A percentile compares a stretch with the other conserved stretches of the same genome.
phyloP scores from a whole-genome alignment of 1,140 invertebrate species.

The Drepana arcuata region DNA sequence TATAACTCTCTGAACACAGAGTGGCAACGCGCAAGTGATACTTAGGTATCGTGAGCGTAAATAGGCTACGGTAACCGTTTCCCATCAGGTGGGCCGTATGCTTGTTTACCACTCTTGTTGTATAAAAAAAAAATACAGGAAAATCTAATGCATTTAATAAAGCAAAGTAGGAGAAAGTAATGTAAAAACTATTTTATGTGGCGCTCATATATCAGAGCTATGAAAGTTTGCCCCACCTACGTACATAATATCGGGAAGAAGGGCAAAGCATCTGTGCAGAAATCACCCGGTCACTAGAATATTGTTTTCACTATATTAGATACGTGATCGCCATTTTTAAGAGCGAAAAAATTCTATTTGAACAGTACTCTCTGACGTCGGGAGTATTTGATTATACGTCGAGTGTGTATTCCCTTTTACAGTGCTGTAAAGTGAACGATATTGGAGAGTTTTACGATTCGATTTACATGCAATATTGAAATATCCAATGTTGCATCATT shows the following conservation, averaged over 20 bases:
- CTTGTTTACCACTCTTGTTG: no score
- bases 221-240: slow-evolving; percentile 34
- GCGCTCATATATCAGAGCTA: slow-evolving; percentile 38
- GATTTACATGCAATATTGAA: slow-evolving; percentile 63
- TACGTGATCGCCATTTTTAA: slow-evolving; percentile 70
- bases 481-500: no score
- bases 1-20: no score
- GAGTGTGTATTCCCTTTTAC: slow-evolving; percentile 57
- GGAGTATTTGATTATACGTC: slow-evolving; percentile 57
- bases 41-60: no score
- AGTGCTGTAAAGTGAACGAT: slow-evolving; percentile 59
- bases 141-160: no score
- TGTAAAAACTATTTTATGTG: slow-evolving; percentile 25
- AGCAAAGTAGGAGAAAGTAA: no score
- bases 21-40: no score
- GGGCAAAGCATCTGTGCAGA: slow-evolving; percentile 62
- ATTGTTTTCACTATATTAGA: slow-evolving; percentile 73
- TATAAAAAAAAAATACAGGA: no score
- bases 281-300: slow-evolving; percentile 71
- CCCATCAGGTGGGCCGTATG: no score
- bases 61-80: no score
- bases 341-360: slow-evolving; percentile 65
- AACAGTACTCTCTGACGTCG: slow-evolving; percentile 39
- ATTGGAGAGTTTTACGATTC: slow-evolving; percentile 57
- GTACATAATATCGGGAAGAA: slow-evolving; percentile 50